phyloP scores from a whole-genome alignment of 2,888 invertebrate species.

The Pemphredon lugubris region DNA sequence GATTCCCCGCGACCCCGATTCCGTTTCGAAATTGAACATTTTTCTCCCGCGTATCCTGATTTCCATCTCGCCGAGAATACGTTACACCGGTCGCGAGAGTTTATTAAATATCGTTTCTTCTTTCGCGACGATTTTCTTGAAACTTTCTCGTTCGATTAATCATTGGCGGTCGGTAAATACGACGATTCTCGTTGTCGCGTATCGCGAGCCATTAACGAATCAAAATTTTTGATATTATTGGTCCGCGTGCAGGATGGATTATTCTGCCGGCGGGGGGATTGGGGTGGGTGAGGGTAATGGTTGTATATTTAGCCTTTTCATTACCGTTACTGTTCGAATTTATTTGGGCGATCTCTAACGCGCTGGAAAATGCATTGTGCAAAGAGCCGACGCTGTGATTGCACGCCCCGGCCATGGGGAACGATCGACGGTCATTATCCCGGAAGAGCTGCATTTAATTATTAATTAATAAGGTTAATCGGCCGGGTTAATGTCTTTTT shows the following conservation, averaged over 20 bases:
- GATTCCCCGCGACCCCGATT: conserved; percentile 10
- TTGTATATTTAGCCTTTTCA: conserved; percentile 19
- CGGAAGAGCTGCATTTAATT: conserved; percentile 20
- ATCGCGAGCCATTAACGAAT: conserved; percentile 46
- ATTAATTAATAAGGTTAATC: conserved; percentile 20
- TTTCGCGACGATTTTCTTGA: too few species aligned
- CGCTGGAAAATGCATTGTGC: conserved; percentile 20
- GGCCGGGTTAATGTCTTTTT: conserved; percentile 10
- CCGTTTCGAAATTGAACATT: conserved; percentile 16
- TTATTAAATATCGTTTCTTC: too few species aligned
- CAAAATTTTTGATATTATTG: conserved; percentile 46
- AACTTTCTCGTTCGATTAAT: too few species aligned
- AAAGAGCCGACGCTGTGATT: conserved; percentile 2
- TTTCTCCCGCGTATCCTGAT: too few species aligned
- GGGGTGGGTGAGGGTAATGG: background rate
- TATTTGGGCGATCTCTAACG: conserved; percentile 18
- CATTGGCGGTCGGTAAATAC: too few species aligned
- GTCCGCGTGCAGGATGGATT: conserved; percentile 8
- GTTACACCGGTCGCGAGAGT: too few species aligned
- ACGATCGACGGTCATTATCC: conserved; percentile 6
- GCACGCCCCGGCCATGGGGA: background rate
- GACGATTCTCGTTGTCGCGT: too few species aligned
- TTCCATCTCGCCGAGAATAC: too few species aligned
- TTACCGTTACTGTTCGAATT: conserved; percentile 16
- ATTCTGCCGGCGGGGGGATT: too few species aligned